Evolutionary conservation across 2,888 invertebrate species (phyloP).

Genomic region (Bellardia bayeri): DNA sequence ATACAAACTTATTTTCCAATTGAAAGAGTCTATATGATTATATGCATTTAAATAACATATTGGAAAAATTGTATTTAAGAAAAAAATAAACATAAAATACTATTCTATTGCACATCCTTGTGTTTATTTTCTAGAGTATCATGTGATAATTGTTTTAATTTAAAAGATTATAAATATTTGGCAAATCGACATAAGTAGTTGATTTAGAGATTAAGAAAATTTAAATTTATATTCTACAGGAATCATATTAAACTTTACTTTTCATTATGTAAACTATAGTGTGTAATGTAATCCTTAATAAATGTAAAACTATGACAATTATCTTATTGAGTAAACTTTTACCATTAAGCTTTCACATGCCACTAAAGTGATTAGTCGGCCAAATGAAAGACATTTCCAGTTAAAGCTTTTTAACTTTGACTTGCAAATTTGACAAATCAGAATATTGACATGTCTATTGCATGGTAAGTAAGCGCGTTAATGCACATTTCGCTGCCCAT

Average conservation of each 20-base stretch:
- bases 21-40: constrained; percentile 34
- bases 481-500: not conserved
- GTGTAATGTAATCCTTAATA: too few species aligned
- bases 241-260: too few species aligned
- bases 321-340: not conserved
- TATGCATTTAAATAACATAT: constrained; percentile 6
- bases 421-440: constrained; percentile 23
- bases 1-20: constrained; percentile 60
- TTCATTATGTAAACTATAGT: too few species aligned
- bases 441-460: constrained; percentile 30
- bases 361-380: not conserved
- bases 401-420: not conserved
- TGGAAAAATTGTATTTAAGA: not conserved
- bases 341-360: not conserved
- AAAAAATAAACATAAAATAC: not conserved
- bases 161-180: constrained; percentile 35
- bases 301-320: not conserved
- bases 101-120: not conserved
- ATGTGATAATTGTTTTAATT: constrained; percentile 59
- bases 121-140: not conserved
- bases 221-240: not conserved
- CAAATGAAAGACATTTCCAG: constrained; percentile 9
- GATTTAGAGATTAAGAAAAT: not conserved
- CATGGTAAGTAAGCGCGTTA: constrained; percentile 8
- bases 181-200: not conserved